Evolutionary conservation across 2,113 vertebrate genomes (phyloP), one percentile per base, ranked within the genome.

Genomic region (Neogobius melanostomus): DNA sequence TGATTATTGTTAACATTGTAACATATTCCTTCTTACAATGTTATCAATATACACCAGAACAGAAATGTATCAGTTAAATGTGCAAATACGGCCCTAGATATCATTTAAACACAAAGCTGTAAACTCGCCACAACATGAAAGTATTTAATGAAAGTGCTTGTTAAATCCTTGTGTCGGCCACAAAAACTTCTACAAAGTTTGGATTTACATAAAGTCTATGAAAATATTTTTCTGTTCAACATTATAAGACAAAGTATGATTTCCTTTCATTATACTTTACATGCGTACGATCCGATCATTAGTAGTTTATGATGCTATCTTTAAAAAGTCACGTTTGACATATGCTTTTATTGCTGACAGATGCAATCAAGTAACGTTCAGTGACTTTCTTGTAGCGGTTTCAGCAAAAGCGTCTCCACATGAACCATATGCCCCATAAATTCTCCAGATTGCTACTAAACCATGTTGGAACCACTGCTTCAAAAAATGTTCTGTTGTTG

Each of bases 261-360:
- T 59, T 59, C 28, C 59, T 61, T 61, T 61, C 59, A 61, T 61
- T 61, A 61, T 61, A 14, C 36, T 61, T 61, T 43, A 61, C 59
- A 44, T 59, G 36, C 59, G 42, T 45, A n/a, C 59, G 44, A 16
- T 61, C 59, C 59, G 44, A n/a, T 44, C 59, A 61, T 61, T 61
- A 61, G 42, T 42, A 61, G 59, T 61, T 61, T 61, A 61, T 61
- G 59, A 61, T 45, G 9, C 42, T 61, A 44, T 64, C 62, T 48
- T 48, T 47, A 64, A 64, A 64, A 70, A 71, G 42, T 71, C 11
- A 50, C 45, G 4, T 46, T 68, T 68, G 57, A 62, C 54, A 66
- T 36, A 51, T 36, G 52, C 43, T 36, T 45, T 15, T 36, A 56
- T 60, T 53, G 12, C 45, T 71, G 28, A 21, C 11, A 53, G 21